phyloP scores from a whole-genome alignment of 2,888 invertebrate species.

The Heliconius hortense region DNA sequence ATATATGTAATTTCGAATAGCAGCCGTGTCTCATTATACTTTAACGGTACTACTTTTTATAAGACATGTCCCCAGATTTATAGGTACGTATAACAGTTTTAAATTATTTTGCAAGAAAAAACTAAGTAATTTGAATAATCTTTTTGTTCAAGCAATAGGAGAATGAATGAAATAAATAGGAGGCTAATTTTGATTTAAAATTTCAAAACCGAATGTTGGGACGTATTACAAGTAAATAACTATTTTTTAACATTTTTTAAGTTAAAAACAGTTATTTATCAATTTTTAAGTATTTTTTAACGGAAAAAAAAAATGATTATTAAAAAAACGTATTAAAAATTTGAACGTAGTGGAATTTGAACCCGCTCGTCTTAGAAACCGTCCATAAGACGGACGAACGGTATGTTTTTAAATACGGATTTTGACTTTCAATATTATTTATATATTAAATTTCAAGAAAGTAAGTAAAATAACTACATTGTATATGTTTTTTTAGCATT shows the following conservation, averaged over 20 bases:
- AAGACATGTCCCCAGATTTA: background rate
- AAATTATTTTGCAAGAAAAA: background rate
- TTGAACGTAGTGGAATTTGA: too few relatives aligned
- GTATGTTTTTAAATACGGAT: background rate
- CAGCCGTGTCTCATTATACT: background rate
- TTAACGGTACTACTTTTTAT: background rate
- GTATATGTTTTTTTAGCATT: too few relatives aligned
- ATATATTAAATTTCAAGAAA: too few relatives aligned
- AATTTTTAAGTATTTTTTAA: too few relatives aligned
- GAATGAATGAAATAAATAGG: background rate
- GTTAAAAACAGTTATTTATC: too few relatives aligned
- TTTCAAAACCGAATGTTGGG: background rate
- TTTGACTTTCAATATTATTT: background rate
- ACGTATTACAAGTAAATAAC: background rate
- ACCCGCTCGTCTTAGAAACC: too few relatives aligned
- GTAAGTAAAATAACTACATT: too few relatives aligned
- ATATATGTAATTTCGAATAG: background rate
- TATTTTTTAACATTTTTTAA: too few relatives aligned
- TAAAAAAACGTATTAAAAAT: too few relatives aligned
- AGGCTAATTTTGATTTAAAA: background rate
- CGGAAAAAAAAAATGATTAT: too few relatives aligned
- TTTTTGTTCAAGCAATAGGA: background rate
- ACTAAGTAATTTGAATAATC: background rate
- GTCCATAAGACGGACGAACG: too few relatives aligned
- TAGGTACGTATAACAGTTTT: background rate